Conservation (phyloP, 1,140 invertebrate species). For the Brachionus sp. region DNA sequence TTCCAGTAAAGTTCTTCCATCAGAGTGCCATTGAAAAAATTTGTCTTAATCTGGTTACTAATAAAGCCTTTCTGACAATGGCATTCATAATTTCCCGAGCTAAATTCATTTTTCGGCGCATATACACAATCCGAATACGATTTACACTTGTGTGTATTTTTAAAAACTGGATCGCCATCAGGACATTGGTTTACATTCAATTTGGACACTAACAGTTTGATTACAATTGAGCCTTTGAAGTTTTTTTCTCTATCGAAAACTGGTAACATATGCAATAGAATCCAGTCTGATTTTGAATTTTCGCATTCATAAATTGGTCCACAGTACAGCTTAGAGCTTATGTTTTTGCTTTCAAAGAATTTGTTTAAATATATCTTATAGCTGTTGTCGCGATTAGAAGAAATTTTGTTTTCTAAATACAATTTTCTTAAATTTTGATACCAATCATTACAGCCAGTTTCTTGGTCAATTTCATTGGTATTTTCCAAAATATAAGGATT, state of each 20-base stretch:
- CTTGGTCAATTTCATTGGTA: neutral
- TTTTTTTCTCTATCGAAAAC: neutral
- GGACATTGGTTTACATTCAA: slow-evolving; percentile 33
- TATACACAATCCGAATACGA: neutral
- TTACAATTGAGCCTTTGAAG: slow-evolving; percentile 8
- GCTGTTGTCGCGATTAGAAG: neutral
- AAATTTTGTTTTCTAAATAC: neutral
- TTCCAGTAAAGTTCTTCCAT: slow-evolving; percentile 32
- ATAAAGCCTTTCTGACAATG: slow-evolving; percentile 11
- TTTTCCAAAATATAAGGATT: neutral
- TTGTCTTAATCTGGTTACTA: neutral
- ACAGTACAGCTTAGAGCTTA: neutral
- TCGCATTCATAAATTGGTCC: slow-evolving; percentile 28
- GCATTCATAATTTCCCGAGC: slow-evolving; percentile 27
- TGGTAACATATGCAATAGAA: neutral
- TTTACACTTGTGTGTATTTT: slow-evolving; percentile 30
- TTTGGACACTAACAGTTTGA: slow-evolving; percentile 17
- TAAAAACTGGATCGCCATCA: slow-evolving; percentile 18
- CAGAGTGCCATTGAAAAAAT: neutral
- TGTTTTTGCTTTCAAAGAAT: neutral
- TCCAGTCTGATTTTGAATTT: neutral
- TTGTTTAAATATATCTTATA: neutral
- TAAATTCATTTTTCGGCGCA: neutral
- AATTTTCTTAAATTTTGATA: neutral
- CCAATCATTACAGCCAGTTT: neutral